phyloP scores from a whole-genome alignment of 2,113 vertebrate species.

The Otus sunia region DNA sequence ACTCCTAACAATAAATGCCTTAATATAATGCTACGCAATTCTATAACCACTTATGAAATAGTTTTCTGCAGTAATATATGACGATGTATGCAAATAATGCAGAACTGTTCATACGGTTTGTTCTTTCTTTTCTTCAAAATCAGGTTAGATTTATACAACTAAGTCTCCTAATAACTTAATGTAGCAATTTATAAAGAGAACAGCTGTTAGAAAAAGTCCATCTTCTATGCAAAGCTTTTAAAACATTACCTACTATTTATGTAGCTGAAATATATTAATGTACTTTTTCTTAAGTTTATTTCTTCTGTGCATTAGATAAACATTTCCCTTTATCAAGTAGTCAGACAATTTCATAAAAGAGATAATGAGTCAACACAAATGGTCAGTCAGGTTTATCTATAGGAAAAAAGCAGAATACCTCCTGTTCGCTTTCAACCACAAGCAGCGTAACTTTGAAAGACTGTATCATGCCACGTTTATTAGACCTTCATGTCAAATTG shows the following conservation, averaged over 20 bases:
- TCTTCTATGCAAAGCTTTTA: neutral
- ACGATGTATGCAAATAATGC: neutral
- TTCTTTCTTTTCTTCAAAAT: neutral
- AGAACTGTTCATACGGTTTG: neutral
- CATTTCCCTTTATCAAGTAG: neutral
- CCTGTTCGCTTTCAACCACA: neutral
- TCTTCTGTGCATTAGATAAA: neutral
- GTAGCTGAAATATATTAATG: neutral
- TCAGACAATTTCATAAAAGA: neutral
- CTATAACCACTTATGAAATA: neutral
- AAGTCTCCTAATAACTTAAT: neutral
- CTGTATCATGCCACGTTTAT: rapidly evolving
- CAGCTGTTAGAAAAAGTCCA: neutral
- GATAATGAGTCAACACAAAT: neutral
- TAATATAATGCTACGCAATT: neutral
- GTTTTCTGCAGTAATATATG: neutral
- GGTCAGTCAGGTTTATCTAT: neutral
- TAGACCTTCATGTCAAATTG: neutral
- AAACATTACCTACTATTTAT: neutral
- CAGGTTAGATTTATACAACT: neutral
- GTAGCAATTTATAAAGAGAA: neutral
- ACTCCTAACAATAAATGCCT: neutral
- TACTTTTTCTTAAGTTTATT: neutral
- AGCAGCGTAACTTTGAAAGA: neutral
- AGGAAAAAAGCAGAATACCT: neutral